Base-by-base conservation (phyloP, 2,113 vertebrate species). In the Chelonoidis abingdonii region DNA sequence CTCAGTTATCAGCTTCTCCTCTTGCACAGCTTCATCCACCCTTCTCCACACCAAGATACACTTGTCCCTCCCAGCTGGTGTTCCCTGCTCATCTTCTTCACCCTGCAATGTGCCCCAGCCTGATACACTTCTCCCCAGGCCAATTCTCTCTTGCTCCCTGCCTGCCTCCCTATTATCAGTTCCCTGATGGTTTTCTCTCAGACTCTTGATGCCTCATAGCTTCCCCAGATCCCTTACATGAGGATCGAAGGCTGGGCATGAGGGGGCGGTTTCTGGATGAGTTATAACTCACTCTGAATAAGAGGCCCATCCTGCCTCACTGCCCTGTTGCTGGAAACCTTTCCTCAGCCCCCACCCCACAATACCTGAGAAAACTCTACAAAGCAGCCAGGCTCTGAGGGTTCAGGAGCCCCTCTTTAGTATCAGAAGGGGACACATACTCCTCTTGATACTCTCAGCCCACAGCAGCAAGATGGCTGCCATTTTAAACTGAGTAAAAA, bases 131-230 rank as follows among this genome's bases (percentile, higher is more conserved):
- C 49, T 75, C 24, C 85, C 6, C 13, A 57, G 54, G 25, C 25
- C 38, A 53, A 35, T 7, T 38, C 75, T 54, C 10, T 82, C 49
- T n/a, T 35, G 56, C 35, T 52, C 35, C 29, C 22, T 69, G 22
- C 41, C 27, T 10, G 27, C 6, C 24, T 82, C 56, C 52, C 25
- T 35, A 19, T 17, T 25, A 0, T 0, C 80, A 91, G 80, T 47
- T 92, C 88, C 81, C 38, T 65, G 41, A 5, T 79, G 89, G 56
- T 9, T 92, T 80, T 31, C 49, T 89, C 41, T 53, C 53, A 31
- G 78, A 54, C 7, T 69, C 35, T 8, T n/a, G 65, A 38, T 69
- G 35, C 17, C 35, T 10, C 17, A 38, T 6, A 78, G 24, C 41
- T 47, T 76, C 24, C 41, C 22, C 24, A 76, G 75, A 47, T 44